A percentile compares a stretch with the other conserved stretches of the same genome.
Evolutionary conservation across 2,113 vertebrate genomes (phyloP).

Genomic region (Pseudorectes ferrugineus): DNA sequence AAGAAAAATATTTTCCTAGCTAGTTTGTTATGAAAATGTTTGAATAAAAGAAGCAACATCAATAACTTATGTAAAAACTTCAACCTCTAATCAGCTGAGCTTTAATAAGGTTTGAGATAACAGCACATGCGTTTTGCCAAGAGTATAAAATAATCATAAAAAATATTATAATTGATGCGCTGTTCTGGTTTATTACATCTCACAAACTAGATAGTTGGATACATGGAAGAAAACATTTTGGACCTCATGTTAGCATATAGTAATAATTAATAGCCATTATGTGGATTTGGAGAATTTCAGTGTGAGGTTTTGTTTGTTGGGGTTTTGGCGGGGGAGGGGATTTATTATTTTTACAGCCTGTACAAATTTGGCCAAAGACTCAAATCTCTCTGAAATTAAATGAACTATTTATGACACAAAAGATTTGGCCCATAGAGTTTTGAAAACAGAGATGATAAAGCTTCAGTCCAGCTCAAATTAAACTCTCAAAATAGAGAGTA

Average conservation of each 20-base stretch:
- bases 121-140: slow-evolving; percentile 55
- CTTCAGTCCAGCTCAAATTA: slow-evolving; percentile 1
- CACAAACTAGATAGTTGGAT: slow-evolving; percentile 1
- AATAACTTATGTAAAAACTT: slow-evolving; percentile 66
- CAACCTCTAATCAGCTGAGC: slow-evolving; percentile 54
- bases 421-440: neutral
- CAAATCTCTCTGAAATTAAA: neutral
- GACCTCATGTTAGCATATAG: neutral
- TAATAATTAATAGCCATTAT: slow-evolving; percentile 22
- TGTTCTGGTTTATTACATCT: slow-evolving; percentile 54
- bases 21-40: slow-evolving; percentile 77
- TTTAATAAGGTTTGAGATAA: slow-evolving; percentile 64
- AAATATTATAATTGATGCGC: slow-evolving; percentile 58
- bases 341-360: neutral
- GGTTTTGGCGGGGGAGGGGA: neutral
- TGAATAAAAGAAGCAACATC: slow-evolving; percentile 71
- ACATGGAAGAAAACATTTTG: slow-evolving; percentile 19
- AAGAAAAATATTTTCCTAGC: slow-evolving; percentile 77
- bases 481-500: neutral
- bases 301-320: neutral
- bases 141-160: slow-evolving; percentile 71
- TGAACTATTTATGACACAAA: neutral
- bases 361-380: neutral
- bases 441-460: neutral
- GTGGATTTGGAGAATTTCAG: slow-evolving; percentile 8